Evolutionary conservation across 2,113 vertebrate species (phyloP), one percentile per base, ranked within the genome.

Genomic region (Cichladusa arquata): DNA sequence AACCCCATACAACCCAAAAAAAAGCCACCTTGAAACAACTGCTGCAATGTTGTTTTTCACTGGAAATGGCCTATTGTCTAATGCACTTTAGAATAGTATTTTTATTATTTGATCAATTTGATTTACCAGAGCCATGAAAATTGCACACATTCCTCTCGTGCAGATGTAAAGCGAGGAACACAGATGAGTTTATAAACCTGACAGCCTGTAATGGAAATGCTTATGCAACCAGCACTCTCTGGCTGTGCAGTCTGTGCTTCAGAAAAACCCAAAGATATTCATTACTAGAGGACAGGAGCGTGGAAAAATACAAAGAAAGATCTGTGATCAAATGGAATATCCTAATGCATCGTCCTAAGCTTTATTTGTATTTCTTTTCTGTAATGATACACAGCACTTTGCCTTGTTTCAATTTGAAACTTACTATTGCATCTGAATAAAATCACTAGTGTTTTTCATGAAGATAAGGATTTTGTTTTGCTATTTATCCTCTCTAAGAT

Each of bases 341-440:
- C 73, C 34, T 90, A 88, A 74, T 65, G 82, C 54, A 84, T 65
- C 42, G 33, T 72, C 54, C 56, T 77, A 58, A 83, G 58, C 50
- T 89, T 91, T 94, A 77, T 93, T 93, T 89, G 48, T 70, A 33
- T 53, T 86, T 90, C 50, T 93, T 51, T 88, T 89, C 74, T 90
- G 53, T 78, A 74, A 87, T 42, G 77, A 66, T 56, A 76, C 38
- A 25, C 33, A 66, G 36, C 60, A 51, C 31, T 81, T 81, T 33
- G 44, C 57, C 88, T 96, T 71, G 48, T 86, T 97, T 91, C 58
- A 45, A 34, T 91, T 51, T 80, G 85, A 74, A 89, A 40, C 19
- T 14, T 40, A 54, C 77, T 81, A 44, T 50, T 86, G 72, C 70
- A 8, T 90, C 73, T 45, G 72, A 82, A 70, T 69, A 47, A 86